Evolutionary conservation across 2,113 vertebrate species (phyloP), one percentile per base, ranked within the genome.

Genomic region (Cyphomyrus discorhynchus): DNA sequence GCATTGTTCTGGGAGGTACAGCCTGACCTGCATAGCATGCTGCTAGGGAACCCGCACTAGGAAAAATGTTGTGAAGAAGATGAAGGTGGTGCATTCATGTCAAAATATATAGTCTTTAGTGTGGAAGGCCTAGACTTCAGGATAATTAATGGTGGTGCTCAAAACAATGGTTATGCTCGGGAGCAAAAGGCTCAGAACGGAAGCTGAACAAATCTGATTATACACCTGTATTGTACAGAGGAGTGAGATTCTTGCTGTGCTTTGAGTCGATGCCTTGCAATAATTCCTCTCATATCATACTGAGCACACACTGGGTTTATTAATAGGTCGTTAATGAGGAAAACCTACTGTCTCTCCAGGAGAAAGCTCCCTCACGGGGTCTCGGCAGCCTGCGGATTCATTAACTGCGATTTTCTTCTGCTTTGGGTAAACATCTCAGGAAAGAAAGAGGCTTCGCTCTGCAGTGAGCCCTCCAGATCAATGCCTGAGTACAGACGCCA

Each of bases 241-340:
- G 2, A 53, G 50, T 35, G 50, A 35, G 49, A 87, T 52, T 39
- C 31, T 9, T 35, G 15, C 27, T 50, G 15, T 39, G n/a, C n/a
- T 56, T 49, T 39, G 15, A 53, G 47, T 56, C n/a, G 50, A 31
- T 35, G 50, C 49, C 13, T 56, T 87, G 47, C 85, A 47, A 50
- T 87, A 87, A 87, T 87, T 50, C 85, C 85, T 87, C 49, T 19
- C 85, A 19, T 39, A 87, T 53, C 50, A 17, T 50, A 47, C 24
- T 47, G 83, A 50, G 45, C 47, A 27, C 24, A 47, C 49, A 17
- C 49, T 52, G 47, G 50, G 50, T 87, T 56, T 87, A 87, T 87
- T 87, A 53, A 87, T 87, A 87, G 50, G 85, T 39, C 49, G 17
- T 53, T 87, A 87, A 87, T 49, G 50, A 87, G 85, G 50, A 52